Evolutionary conservation across 2,888 invertebrate species (phyloP), one percentile per base, ranked within the genome.

Genomic region (Arrhopalites spinosus): DNA sequence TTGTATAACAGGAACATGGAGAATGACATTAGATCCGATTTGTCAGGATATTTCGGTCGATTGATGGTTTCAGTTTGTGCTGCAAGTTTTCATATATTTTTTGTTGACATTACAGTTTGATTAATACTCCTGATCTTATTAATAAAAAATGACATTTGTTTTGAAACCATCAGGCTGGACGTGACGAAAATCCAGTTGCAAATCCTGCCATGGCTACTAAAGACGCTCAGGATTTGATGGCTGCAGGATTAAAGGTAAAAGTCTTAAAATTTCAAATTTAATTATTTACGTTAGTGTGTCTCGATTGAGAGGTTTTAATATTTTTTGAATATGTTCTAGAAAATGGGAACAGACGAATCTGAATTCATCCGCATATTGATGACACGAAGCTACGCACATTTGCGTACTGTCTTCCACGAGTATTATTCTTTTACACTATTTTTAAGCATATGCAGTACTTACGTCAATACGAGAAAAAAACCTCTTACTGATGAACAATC

Each of bases 21-120:
- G 84, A 90, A 91, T 70, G 95, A 95, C 85, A 86, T 97, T 30
- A 89, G 89, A 79, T 90, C 91, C 69, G 98, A 98, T 85, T 96
- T 96, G 1, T 94, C 94, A 67, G 97, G 97, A 17, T 92, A 92
- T 84, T 97, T 98, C 87, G 92, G 93, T 85, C 90, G 96, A 73
- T 88, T 98, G 59, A 90, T 98, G 87, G 92, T 95, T 29, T 94
- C 96, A 36, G 86, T 95, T 20, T 92, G 92, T 83, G 91, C 91
- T 85, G 91, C 90, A 84, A 87, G 87, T 84, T 15, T 36, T n/a
- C n/a, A n/a, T 11, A 17, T 25, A 64, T 30, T 3, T 36, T 75
- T n/a, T 7, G 3, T 30, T 36, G 5, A 36, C 36, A 36, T 7
- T 23, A 27, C 29, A 63, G 27, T 63, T 8, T 63, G 17, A 2